Evolutionary conservation across 2,113 vertebrate genomes (phyloP), one percentile per base, ranked within the genome.

Genomic region (Clarias batrachus): DNA sequence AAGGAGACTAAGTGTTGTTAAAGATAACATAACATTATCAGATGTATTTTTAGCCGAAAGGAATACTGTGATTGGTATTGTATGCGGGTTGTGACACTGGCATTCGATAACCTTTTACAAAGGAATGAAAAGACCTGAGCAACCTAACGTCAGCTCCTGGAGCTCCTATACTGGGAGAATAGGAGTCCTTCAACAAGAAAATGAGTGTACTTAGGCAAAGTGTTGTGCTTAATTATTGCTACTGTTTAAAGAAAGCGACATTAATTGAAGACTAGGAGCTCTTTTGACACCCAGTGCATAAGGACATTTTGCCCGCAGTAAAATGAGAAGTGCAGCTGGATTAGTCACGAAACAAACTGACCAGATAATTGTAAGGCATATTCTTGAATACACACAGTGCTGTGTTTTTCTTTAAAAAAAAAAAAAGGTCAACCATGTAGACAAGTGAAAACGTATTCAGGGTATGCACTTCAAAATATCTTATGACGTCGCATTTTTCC

Each of bases 171-270:
- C 87, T 87, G 60, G 78, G 88, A 81, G 74, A 68, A 87, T 77
- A 90, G 81, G 60, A 92, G 89, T 92, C 19, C 71, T 91, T 90
- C 89, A 89, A 92, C 88, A 68, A 54, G 90, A 83, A 92, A 92
- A 52, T 74, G 89, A 89, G 85, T 88, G 89, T 86, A 87, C 86
- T 90, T 89, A 85, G 88, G 48, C 48, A 48, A 48, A 8, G 88
- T 91, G 84, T 85, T 73, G 71, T 2, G 71, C 79, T 87, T 91
- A 90, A 91, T 93, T 91, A 90, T 85, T 83, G 86, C 88, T 88
- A 77, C 81, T 88, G 48, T 89, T 87, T 86, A 87, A 63, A 86
- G 80, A 87, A 86, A 89, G 83, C 87, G 90, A 91, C 82, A 79
- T 81, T 91, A 93, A 91, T 91, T 93, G 90, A 87, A 62, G 48